Evolutionary conservation across 2,113 vertebrate species (phyloP).

Genomic region (Cepphus grylle): DNA sequence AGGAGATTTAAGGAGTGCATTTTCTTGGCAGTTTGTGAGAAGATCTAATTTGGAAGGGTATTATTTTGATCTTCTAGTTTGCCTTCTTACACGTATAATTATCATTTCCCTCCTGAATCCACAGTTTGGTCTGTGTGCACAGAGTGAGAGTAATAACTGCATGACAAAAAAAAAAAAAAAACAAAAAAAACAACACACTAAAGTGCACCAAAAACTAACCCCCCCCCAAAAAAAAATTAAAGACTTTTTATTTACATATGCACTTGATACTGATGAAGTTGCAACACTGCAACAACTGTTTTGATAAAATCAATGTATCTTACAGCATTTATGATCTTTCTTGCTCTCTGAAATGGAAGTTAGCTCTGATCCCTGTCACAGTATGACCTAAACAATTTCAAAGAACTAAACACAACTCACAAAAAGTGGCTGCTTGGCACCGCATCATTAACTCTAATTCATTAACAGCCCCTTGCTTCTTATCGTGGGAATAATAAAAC

Average conservation of each 20-base stretch:
- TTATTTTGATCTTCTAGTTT: neutral
- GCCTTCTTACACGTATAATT: neutral
- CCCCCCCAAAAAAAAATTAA: too few species aligned
- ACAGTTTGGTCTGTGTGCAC: neutral
- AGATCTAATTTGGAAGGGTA: neutral
- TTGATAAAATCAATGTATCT: neutral
- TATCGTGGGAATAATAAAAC: neutral
- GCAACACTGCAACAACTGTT: neutral
- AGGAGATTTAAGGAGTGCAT: neutral
- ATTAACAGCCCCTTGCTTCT: neutral
- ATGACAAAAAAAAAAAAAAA: neutral
- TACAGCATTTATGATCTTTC: neutral
- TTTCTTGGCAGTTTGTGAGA: neutral
- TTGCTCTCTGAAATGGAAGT: neutral
- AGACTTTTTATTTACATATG: neutral
- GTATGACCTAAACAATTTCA: neutral
- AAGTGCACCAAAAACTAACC: neutral
- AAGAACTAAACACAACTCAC: neutral
- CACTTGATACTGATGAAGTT: neutral
- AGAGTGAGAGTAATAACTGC: neutral
- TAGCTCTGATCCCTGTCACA: neutral
- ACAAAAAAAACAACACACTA: neutral
- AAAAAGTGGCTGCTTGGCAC: neutral
- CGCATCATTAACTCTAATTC: neutral
- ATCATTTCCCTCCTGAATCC: neutral